phyloP scores from a whole-genome alignment of 2,113 vertebrate species.

The Uropsilus gracilis region DNA sequence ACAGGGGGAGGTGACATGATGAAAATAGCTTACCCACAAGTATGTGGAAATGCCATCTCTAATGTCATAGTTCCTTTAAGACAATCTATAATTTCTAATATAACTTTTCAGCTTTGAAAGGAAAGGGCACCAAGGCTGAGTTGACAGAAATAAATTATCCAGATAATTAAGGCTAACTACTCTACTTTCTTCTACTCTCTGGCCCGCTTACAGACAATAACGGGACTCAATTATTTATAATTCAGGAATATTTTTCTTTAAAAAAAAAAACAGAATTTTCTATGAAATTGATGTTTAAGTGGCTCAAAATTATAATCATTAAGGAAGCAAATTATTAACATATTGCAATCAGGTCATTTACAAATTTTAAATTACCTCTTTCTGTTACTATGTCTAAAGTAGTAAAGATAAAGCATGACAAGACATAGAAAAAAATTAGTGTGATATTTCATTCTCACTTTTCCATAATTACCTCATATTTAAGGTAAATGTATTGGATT shows the following conservation, averaged over 20 bases:
- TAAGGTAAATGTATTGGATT: not conserved
- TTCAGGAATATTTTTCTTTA: constrained; percentile 54
- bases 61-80: constrained; percentile 68
- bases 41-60: constrained; percentile 37
- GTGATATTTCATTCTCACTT: not conserved
- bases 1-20: constrained; percentile 47
- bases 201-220: constrained; percentile 63
- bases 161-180: constrained; percentile 79
- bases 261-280: constrained; percentile 64
- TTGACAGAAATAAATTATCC: constrained; percentile 80
- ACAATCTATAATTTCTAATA: constrained; percentile 65
- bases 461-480: not conserved
- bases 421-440: not conserved
- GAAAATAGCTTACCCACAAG: constrained; percentile 57
- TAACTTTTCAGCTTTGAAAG: constrained; percentile 67
- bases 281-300: constrained; percentile 62
- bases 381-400: not conserved
- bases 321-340: constrained; percentile 67
- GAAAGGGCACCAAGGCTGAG: constrained; percentile 60
- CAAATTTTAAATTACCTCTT: constrained; percentile 31
- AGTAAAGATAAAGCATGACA: not conserved
- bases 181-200: constrained; percentile 66
- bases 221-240: constrained; percentile 80
- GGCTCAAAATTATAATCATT: constrained; percentile 70
- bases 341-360: constrained; percentile 60